A percentile compares a stretch with the other conserved stretches of the same genome.
These are phyloP conservation scores for Drosophila pseudoobscura DNA, from an alignment of 1,140 invertebrate genomes.

Conservation along the genomic window DNA sequence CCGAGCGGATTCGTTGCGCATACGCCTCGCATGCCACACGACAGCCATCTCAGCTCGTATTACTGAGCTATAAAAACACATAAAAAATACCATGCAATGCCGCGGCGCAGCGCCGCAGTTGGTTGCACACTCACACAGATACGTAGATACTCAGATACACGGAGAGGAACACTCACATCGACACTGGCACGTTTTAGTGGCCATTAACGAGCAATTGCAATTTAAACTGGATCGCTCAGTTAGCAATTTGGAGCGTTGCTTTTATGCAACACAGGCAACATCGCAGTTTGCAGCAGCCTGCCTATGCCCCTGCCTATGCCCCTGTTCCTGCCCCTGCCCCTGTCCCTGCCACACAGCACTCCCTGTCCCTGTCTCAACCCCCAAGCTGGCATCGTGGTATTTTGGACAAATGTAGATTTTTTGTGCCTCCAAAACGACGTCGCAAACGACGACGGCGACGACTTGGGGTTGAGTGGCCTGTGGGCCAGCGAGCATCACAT, in stretches of 20 bases:
- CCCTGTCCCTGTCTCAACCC: background rate
- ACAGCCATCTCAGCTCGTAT: constrained; percentile 61
- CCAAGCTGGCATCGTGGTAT: constrained; percentile 49
- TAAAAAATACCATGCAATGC: constrained; percentile 35
- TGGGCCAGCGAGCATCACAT: constrained; percentile 53
- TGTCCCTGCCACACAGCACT: background rate
- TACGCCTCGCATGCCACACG: constrained; percentile 73
- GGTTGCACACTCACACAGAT: constrained; percentile 10
- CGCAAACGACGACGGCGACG: constrained; percentile 28
- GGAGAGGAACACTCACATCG: constrained; percentile 45
- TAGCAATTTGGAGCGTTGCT: constrained; percentile 81
- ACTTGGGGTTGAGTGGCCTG: constrained; percentile 76
- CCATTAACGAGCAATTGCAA: constrained; percentile 83
- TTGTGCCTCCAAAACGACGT: constrained; percentile 18
- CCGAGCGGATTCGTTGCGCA: constrained; percentile 62
- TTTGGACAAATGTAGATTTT: constrained; percentile 81
- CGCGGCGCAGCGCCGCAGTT: background rate
- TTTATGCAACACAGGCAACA: constrained; percentile 71
- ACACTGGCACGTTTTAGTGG: constrained; percentile 81
- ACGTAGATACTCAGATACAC: constrained; percentile 1
- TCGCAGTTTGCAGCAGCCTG: constrained; percentile 42
- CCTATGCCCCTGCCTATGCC: background rate
- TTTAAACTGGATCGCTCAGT: constrained; percentile 83
- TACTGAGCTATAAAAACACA: constrained; percentile 53
- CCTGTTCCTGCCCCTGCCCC: background rate